phyloP scores from a whole-genome alignment of 2,888 invertebrate species.

The Yponomeuta plumbellus region DNA sequence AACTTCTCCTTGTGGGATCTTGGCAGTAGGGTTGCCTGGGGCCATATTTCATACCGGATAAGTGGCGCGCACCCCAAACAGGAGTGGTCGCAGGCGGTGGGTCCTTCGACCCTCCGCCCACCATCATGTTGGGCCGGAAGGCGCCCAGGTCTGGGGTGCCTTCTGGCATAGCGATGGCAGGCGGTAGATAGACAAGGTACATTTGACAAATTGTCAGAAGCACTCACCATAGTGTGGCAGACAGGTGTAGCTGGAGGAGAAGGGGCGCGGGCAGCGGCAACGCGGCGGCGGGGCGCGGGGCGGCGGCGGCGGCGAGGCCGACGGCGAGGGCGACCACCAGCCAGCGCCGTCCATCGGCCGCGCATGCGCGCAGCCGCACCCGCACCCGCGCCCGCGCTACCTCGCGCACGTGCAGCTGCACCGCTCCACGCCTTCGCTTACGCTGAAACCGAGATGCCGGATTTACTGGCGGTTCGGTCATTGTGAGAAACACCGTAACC shows the following conservation, averaged over 20 bases:
- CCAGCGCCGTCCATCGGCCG: slow-evolving; percentile 66
- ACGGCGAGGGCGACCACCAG: slow-evolving; percentile 66
- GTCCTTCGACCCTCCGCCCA: too few species aligned
- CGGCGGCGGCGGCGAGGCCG: slow-evolving; percentile 58
- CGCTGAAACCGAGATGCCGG: slow-evolving; percentile 42
- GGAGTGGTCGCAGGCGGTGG: too few species aligned
- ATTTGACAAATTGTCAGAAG: too few species aligned
- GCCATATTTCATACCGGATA: too few species aligned
- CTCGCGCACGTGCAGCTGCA: slow-evolving; percentile 67
- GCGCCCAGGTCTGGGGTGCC: too few species aligned
- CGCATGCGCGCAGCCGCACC: slow-evolving; percentile 61
- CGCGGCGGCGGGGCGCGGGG: slow-evolving; percentile 64
- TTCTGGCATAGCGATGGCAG: too few species aligned
- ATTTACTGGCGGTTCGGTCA: background rate
- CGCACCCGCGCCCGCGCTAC: slow-evolving; percentile 56
- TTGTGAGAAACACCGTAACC: too few species aligned
- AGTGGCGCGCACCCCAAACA: too few species aligned
- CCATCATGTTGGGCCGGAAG: too few species aligned
- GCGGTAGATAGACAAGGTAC: too few species aligned
- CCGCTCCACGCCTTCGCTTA: slow-evolving; percentile 71
- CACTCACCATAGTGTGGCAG: slow-evolving; percentile 61
- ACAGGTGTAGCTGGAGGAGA: slow-evolving; percentile 65
- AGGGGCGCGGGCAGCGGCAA: slow-evolving; percentile 66
- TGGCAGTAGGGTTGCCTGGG: too few species aligned
- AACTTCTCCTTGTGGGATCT: too few species aligned